Percentiles rank a stretch among this genome's conserved stretches.
phyloP scores from a whole-genome alignment of 2,113 vertebrate genomes.

The Engystomops pustulosus region DNA sequence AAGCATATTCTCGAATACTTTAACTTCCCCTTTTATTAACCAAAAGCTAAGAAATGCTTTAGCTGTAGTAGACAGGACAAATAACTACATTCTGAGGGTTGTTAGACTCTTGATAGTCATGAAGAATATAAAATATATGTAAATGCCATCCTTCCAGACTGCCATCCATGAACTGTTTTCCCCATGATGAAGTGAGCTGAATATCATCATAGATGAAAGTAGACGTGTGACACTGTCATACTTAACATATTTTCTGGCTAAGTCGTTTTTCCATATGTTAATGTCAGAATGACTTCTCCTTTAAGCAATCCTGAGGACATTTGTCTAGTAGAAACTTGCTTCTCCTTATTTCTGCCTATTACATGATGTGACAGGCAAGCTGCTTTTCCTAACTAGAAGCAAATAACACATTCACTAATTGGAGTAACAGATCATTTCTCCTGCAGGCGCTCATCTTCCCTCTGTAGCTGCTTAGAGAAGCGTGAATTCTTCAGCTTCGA shows the following conservation, averaged over 20 bases:
- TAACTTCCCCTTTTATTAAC: too few species aligned
- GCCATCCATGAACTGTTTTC: not conserved
- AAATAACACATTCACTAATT: slow-evolving; percentile 58
- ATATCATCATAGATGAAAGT: not conserved
- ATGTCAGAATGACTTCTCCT: slow-evolving; percentile 2
- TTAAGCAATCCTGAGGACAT: slow-evolving; percentile 14
- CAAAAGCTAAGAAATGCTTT: too few species aligned
- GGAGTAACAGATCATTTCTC: slow-evolving; percentile 55
- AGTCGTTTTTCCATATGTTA: not conserved
- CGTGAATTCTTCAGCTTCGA: not conserved
- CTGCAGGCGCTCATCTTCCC: slow-evolving; percentile 44
- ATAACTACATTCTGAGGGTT: not conserved
- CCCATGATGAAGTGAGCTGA: not conserved
- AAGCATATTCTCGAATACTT: too few species aligned
- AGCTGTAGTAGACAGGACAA: too few species aligned
- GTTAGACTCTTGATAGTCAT: not conserved
- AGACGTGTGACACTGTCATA: not conserved
- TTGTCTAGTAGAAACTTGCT: slow-evolving; percentile 48
- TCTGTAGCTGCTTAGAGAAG: slow-evolving; percentile 4
- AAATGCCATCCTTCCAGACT: not conserved
- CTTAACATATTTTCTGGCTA: slow-evolving; percentile 22
- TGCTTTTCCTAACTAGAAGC: slow-evolving; percentile 48
- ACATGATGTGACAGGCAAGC: slow-evolving; percentile 48
- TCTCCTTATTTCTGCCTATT: slow-evolving; percentile 31
- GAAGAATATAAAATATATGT: not conserved